phyloP scores from a whole-genome alignment of 2,888 invertebrate genomes.

The Thysanoteuthis rhombus region DNA sequence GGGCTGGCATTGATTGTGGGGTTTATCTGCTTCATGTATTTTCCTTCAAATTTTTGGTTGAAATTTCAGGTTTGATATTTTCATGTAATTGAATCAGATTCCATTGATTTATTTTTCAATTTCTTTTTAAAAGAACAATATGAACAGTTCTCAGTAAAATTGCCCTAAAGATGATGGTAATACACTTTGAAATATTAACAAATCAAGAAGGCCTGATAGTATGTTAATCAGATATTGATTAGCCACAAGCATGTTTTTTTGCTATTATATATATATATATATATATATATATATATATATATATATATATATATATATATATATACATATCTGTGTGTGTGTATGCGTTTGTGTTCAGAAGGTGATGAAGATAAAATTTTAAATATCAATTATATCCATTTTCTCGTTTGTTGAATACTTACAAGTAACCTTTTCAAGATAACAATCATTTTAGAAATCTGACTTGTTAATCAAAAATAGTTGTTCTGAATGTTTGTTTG shows the following conservation, averaged over 20 bases:
- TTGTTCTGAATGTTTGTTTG: too few species aligned
- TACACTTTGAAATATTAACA: not conserved
- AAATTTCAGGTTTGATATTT: not conserved
- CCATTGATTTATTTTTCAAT: not conserved
- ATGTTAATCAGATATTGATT: not conserved
- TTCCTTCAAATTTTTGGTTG: not conserved
- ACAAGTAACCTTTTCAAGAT: too few species aligned
- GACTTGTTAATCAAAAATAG: not conserved
- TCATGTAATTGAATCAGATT: not conserved
- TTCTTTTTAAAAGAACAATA: not conserved
- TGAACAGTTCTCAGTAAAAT: too few species aligned
- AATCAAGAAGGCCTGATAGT: not conserved
- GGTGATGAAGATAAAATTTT: too few species aligned
- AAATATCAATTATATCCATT: too few species aligned
- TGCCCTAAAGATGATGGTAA: not conserved
- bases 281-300: slow-evolving; percentile 15
- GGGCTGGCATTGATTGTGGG: too few species aligned
- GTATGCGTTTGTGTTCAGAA: too few species aligned
- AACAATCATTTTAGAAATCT: too few species aligned
- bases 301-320: slow-evolving; percentile 19
- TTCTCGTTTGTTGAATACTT: too few species aligned
- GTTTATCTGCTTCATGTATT: too few species aligned
- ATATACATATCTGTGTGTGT: too few species aligned
- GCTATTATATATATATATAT: not conserved
- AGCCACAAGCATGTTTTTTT: not conserved